A percentile compares a stretch with the other conserved stretches of the same genome.
Evolutionary conservation across 2,113 vertebrate genomes (phyloP).

Genomic region (Ranitomeya imitator): DNA sequence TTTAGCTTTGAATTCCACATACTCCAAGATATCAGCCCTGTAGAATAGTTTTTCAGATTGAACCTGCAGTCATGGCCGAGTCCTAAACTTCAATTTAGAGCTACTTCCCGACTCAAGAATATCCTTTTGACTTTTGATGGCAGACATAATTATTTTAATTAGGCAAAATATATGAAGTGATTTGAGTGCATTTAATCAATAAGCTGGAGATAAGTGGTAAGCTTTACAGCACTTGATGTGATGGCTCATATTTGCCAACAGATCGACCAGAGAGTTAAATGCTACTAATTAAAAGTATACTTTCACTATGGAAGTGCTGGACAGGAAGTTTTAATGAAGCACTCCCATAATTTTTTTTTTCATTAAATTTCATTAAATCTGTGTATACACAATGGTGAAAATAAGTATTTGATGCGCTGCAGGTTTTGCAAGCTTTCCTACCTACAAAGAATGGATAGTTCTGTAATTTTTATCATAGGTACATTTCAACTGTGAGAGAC

Average conservation of each 20-base stretch:
- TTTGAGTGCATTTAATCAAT: slow-evolving; percentile 16
- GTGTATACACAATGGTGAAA: too few relatives aligned
- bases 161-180: slow-evolving; percentile 17
- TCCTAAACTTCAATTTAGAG: neutral
- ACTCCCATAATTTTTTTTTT: neutral
- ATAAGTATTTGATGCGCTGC: too few relatives aligned
- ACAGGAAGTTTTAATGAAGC: neutral
- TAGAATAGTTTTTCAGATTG: neutral
- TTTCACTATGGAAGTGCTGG: neutral
- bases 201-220: neutral
- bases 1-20: neutral
- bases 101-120: neutral
- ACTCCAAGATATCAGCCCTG: neutral
- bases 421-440: too few relatives aligned
- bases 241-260: neutral
- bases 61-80: neutral
- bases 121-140: slow-evolving; percentile 21
- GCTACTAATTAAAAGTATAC: neutral
- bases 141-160: neutral
- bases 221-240: neutral
- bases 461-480: too few relatives aligned
- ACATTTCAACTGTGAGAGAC: too few relatives aligned
- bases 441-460: too few relatives aligned
- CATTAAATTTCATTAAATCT: too few relatives aligned
- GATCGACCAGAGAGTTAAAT: neutral